phyloP scores from a whole-genome alignment of 1,140 invertebrate species.

The Cheumatopsyche charites region DNA sequence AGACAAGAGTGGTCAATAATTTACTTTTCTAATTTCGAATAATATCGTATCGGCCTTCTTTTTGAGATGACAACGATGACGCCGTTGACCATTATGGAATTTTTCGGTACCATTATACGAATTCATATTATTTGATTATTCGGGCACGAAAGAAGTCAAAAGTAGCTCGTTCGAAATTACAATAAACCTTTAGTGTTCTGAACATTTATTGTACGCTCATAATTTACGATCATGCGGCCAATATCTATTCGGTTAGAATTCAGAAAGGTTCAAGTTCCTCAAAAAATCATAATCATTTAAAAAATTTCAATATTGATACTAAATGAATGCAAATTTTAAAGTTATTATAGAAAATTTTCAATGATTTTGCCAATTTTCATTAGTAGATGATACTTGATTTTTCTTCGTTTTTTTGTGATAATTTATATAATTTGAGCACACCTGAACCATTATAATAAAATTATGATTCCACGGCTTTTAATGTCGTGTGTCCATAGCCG shows the following conservation, averaged over 20 bases:
- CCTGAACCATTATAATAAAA: slow-evolving; percentile 44
- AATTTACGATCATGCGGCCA: slow-evolving; percentile 30
- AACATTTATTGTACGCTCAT: slow-evolving; percentile 31
- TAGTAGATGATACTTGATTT: too few species aligned
- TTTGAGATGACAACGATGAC: slow-evolving; percentile 9
- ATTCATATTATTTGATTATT: slow-evolving; percentile 32
- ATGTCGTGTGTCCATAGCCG: slow-evolving; percentile 31
- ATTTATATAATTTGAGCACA: slow-evolving; percentile 26
- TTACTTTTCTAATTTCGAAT: slow-evolving; percentile 40
- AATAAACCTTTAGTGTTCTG: slow-evolving; percentile 28
- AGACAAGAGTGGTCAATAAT: slow-evolving; percentile 42
- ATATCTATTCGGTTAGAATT: slow-evolving; percentile 1
- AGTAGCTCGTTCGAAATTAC: slow-evolving; percentile 37
- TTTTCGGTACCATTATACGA: slow-evolving; percentile 28
- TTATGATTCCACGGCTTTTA: slow-evolving; percentile 40
- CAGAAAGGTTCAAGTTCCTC: background rate
- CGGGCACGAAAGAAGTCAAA: slow-evolving; percentile 37
- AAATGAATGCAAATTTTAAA: too few species aligned
- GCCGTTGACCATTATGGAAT: slow-evolving; percentile 35
- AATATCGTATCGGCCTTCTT: slow-evolving; percentile 30
- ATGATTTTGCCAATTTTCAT: too few species aligned
- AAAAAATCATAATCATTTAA: too few species aligned
- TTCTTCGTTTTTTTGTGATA: too few species aligned
- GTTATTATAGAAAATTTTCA: too few species aligned
- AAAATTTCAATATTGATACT: too few species aligned